Percentiles rank a stretch among this genome's conserved stretches.
phyloP scores from a whole-genome alignment of 2,888 invertebrate species.

The Zaprionus lineosus region DNA sequence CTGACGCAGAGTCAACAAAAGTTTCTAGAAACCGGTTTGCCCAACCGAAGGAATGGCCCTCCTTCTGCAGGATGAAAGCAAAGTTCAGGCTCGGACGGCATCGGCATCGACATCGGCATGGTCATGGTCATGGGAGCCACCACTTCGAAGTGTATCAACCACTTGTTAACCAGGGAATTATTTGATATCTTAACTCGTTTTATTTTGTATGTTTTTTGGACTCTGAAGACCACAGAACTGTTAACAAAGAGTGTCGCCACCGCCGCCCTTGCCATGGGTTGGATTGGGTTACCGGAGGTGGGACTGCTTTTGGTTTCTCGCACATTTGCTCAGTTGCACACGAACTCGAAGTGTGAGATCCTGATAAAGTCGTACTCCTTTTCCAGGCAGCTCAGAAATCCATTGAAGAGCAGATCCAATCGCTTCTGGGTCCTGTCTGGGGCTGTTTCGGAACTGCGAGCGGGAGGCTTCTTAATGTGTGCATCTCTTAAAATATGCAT shows the following conservation, averaged over 20 bases:
- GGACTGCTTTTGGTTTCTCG: background rate
- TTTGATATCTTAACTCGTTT: slow-evolving; percentile 24
- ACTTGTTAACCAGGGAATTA: slow-evolving; percentile 31
- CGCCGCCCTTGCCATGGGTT: no score
- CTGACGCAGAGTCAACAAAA: slow-evolving; percentile 11
- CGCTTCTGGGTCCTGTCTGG: background rate
- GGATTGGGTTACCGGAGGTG: no score
- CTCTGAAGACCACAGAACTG: no score
- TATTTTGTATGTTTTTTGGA: background rate
- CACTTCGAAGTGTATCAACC: slow-evolving; percentile 15
- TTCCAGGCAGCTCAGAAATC: slow-evolving; percentile 43
- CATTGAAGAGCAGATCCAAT: slow-evolving; percentile 38
- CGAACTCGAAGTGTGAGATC: slow-evolving; percentile 50
- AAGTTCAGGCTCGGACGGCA: no score
- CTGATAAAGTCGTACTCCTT: slow-evolving; percentile 49
- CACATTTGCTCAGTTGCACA: slow-evolving; percentile 33
- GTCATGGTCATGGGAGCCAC: background rate
- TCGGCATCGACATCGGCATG: no score
- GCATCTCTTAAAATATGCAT: no score
- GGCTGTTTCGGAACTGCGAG: no score
- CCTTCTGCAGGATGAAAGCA: no score
- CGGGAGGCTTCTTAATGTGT: no score
- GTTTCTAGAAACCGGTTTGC: slow-evolving; percentile 17
- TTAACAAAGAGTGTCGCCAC: no score
- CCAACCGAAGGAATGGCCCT: no score